Percentiles rank a stretch among this genome's conserved stretches.
Conservation (phyloP, 2,113 vertebrate species). For the Istiophorus platypterus region DNA sequence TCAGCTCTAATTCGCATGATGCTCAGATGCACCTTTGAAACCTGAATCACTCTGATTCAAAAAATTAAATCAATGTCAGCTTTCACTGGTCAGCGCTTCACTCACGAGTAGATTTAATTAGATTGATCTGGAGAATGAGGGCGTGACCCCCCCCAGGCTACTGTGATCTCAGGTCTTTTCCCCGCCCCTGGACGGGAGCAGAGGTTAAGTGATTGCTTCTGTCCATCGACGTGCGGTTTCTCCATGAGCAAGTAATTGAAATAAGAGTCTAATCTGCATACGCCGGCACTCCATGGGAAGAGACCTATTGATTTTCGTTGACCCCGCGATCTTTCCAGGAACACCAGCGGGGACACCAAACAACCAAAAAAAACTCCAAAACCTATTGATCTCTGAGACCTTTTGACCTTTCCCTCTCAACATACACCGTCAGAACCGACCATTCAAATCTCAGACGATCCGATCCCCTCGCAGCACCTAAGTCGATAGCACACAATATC, state of each 20-base stretch:
- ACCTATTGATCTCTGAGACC: slow-evolving; percentile 35
- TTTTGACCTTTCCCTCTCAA: slow-evolving; percentile 20
- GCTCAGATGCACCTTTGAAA: not conserved
- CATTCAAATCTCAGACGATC: slow-evolving; percentile 24
- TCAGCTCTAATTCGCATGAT: not conserved
- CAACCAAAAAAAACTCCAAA: not conserved
- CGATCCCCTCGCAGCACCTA: not conserved
- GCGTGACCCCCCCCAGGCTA: too few species aligned
- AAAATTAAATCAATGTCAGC: not conserved
- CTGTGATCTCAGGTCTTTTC: not conserved
- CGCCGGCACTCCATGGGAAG: slow-evolving; percentile 18
- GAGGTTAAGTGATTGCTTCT: not conserved
- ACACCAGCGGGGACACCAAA: not conserved
- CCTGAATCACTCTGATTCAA: not conserved
- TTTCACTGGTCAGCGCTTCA: too few species aligned
- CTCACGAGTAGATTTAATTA: not conserved
- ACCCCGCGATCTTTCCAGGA: not conserved
- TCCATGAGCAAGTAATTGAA: not conserved
- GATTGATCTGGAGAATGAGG: too few species aligned
- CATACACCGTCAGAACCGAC: not conserved
- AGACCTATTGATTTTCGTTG: not conserved
- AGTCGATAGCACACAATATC: slow-evolving; percentile 31
- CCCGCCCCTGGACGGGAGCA: too few species aligned
- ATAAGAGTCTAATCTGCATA: not conserved
- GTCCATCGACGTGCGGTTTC: not conserved